A percentile compares a stretch with the other conserved stretches of the same genome.
Evolutionary conservation across 2,113 vertebrate genomes (phyloP).

Genomic region (Nestor notabilis): DNA sequence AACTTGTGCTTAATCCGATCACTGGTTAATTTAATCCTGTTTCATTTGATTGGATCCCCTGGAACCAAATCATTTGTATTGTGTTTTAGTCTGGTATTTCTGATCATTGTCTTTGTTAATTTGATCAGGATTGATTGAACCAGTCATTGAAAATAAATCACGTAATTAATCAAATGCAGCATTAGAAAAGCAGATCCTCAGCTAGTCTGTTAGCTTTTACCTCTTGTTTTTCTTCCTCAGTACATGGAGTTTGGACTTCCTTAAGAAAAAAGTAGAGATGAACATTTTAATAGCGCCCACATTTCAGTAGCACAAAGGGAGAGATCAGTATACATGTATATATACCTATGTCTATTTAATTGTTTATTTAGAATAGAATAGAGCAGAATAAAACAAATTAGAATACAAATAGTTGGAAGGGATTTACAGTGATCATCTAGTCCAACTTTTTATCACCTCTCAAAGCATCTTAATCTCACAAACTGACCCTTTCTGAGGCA

Average conservation of each 20-base stretch:
- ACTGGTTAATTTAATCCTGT: slow-evolving; percentile 60
- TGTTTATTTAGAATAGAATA: neutral
- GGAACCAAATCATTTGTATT: slow-evolving; percentile 64
- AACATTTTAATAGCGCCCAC: neutral
- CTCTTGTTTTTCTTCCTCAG: neutral
- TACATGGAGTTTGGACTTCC: neutral
- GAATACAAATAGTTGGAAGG: neutral
- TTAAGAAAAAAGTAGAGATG: neutral
- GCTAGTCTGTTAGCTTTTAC: neutral
- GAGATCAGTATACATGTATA: neutral
- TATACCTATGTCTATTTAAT: neutral
- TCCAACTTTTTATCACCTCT: neutral
- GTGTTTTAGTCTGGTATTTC: slow-evolving; percentile 46
- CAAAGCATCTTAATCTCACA: neutral
- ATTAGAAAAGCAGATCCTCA: neutral
- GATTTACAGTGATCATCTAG: neutral
- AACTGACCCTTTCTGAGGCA: neutral
- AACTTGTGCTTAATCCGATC: slow-evolving; percentile 52
- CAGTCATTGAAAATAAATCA: slow-evolving; percentile 59
- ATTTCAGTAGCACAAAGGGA: neutral
- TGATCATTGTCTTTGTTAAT: slow-evolving; percentile 65
- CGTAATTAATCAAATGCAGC: slow-evolving; percentile 42
- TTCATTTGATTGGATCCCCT: slow-evolving; percentile 58
- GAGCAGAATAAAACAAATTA: neutral
- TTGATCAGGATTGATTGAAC: slow-evolving; percentile 59